phyloP scores from a whole-genome alignment of 2,888 invertebrate species.

The Crocallis elinguaria region DNA sequence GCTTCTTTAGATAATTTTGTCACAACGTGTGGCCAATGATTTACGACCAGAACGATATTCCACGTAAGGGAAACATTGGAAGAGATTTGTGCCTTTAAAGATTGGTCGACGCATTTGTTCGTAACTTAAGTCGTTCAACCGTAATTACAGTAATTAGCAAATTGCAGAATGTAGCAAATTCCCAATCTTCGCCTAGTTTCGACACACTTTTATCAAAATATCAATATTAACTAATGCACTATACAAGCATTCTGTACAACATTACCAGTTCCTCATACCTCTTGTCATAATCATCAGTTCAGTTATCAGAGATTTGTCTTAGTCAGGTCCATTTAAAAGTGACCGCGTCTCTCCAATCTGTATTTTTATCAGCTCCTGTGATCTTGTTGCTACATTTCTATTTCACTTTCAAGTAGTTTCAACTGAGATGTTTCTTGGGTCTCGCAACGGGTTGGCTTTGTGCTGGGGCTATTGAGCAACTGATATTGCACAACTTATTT shows the following conservation, averaged over 20 bases:
- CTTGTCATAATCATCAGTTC: conserved; percentile 51
- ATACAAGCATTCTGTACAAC: conserved; percentile 1
- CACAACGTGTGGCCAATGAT: conserved; percentile 59
- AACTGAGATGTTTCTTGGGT: conserved; percentile 27
- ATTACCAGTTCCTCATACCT: conserved; percentile 34
- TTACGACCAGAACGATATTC: conserved; percentile 52
- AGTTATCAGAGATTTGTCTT: conserved; percentile 43
- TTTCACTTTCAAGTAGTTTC: conserved; percentile 31
- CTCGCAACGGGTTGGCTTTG: conserved; percentile 26
- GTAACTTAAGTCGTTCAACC: conserved; percentile 34
- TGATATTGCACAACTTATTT: conserved; percentile 14
- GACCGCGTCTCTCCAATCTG: conserved; percentile 28
- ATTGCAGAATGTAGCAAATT: conserved; percentile 33
- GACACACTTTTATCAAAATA: conserved; percentile 25
- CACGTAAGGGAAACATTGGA: conserved; percentile 44
- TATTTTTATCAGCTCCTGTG: conserved; percentile 37
- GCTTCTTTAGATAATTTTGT: conserved; percentile 65
- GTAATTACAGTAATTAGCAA: conserved; percentile 30
- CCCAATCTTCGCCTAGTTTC: conserved; percentile 43
- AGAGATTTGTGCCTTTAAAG: conserved; percentile 30
- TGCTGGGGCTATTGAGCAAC: conserved; percentile 23
- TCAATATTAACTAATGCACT: conserved; percentile 23
- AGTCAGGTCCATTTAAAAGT: conserved; percentile 43
- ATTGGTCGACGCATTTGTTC: conserved; percentile 22
- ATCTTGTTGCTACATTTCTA: conserved; percentile 37